Evolutionary conservation across 2,888 invertebrate genomes (phyloP), one percentile per base, ranked within the genome.

Genomic region (Catotricha subobsoleta): DNA sequence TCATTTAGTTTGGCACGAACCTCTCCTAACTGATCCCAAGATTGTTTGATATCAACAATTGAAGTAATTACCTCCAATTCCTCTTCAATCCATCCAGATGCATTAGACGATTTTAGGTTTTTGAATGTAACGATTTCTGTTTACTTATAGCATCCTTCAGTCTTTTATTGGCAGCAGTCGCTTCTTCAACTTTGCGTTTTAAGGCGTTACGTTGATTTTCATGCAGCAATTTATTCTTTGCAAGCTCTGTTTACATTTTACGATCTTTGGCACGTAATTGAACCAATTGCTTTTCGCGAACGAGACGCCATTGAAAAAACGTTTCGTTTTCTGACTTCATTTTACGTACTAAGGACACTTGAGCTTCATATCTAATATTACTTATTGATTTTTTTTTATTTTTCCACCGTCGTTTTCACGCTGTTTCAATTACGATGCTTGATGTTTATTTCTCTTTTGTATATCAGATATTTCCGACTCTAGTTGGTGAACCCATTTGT

Each of bases 171-270:
- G 82, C 74, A 1, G 87, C 82, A 21, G 78, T 74, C 0, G 84
- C 84, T 59, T 88, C 87, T 59, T 91, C 88, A 56, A 88, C 79
- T 61, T 90, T 90, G 27, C 90, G 68, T 50, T 81, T 84, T 9
- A 83, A 68, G 3, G 91, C 88, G 49, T 73, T 80, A 53, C 83
- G 80, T 52, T 90, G 86, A 51, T 83, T 81, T 39, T 67, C 69
- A 52, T 87, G 80, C 25, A 80, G 66, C 3, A 71, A 68, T 60
- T 86, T 80, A 70, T 90, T 75, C 52, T 76, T 75, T 9, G 71
- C 74, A 60, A 91, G 77, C 62, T 88, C 81, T 51, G 74, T 78
- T 47, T 80, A 76, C 12, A 80, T 70, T 56, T 84, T 86, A 35
- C 82, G 70, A 54, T 90, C 86, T 55, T 86, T 82, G 53, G 78